Evolutionary conservation across 2,888 invertebrate genomes (phyloP), one percentile per base, ranked within the genome.

Genomic region (Lithophane ornitopus): DNA sequence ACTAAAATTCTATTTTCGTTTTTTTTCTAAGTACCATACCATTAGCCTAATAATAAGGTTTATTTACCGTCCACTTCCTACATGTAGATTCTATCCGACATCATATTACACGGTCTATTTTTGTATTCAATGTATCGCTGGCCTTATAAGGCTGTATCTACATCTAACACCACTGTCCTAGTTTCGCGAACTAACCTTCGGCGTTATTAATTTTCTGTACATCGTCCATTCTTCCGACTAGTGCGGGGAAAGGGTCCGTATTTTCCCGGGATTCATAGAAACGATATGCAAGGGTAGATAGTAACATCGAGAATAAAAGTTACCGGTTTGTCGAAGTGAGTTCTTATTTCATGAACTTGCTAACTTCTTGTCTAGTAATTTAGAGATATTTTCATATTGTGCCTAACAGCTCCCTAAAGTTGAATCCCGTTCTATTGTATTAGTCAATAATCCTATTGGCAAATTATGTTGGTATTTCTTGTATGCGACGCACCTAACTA

Each of bases 121-220:
- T 81, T 84, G 86, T 70, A 52, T 76, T 65, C 28, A 71, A 75
- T 88, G 78, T 86, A 76, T 61, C 65, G 14, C 54, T 22, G 56
- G 61, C 82, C 84, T 84, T 87, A 81, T 83, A 76, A 69, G 75
- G 70, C 65, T 58, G 82, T 86, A 76, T 79, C 71, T 83, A 84
- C 85, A 88, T 78, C 74, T 75, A 83, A 78, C 87, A 83, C 87
- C 82, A 80, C 70, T 87, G 88, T 87, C 88, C 87, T 69, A 87
- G 85, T 76, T 87, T 71, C 68, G 59, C 54, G 70, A 61, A 66
- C 82, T 83, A 79, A 86, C 86, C 88, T 84, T 85, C 77, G 73
- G 77, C 78, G 78, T 82, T 87, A 87, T 87, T 88, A 88, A 89
- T 86, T 88, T 85, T 81, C 85, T 80, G 81, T 81, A 80, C 84